Percentiles rank a stretch among this genome's conserved stretches.
These are phyloP conservation scores for Propsilocerus akamusi DNA, from an alignment of 1,140 invertebrate genomes.

Conservation along the genomic window DNA sequence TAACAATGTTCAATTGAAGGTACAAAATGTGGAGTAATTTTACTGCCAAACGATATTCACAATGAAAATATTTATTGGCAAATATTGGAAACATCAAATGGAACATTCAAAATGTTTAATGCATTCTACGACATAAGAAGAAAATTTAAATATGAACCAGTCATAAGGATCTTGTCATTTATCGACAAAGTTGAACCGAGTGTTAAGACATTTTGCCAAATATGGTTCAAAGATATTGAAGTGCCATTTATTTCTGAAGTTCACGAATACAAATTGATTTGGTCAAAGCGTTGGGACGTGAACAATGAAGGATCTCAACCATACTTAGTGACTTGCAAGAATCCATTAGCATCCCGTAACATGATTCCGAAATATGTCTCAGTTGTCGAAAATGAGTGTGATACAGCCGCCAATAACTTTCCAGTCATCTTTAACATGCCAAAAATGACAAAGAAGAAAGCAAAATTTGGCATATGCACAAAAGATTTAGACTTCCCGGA, in stretches of 20 bases:
- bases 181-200: background rate
- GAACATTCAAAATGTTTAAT: constrained; percentile 1
- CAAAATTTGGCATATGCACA: background rate
- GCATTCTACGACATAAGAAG: background rate
- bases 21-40: too few relatives aligned
- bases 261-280: background rate
- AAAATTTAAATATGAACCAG: background rate
- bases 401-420: constrained; percentile 3
- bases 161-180: background rate
- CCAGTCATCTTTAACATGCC: background rate
- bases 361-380: background rate
- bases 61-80: too few relatives aligned
- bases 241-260: background rate
- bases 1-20: too few relatives aligned
- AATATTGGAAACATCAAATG: background rate
- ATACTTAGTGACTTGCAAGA: background rate
- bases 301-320: background rate
- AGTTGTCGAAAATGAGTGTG: background rate
- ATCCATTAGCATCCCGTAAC: background rate
- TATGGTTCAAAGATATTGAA: background rate
- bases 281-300: background rate
- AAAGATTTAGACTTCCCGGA: background rate
- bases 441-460: background rate
- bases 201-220: background rate
- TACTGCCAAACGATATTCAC: too few relatives aligned